Evolutionary conservation across 2,113 vertebrate species (phyloP).

Genomic region (Pomatostomus ruficeps): DNA sequence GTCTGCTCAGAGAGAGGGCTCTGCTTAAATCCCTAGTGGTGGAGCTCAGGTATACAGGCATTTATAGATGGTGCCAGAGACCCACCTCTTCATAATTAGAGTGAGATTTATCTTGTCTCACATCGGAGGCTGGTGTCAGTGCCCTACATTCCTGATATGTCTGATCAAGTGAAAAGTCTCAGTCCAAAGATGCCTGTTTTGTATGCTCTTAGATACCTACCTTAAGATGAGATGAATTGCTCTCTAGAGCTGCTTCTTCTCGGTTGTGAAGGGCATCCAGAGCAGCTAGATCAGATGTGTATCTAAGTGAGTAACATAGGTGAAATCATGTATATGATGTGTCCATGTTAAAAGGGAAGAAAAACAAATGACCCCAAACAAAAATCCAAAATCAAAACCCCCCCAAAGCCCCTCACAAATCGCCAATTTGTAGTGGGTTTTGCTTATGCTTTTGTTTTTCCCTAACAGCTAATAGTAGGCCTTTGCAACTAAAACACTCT

Average conservation of each 20-base stretch:
- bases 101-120: background rate
- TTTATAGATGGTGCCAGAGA: background rate
- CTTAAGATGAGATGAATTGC: background rate
- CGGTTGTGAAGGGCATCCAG: background rate
- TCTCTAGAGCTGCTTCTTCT: background rate
- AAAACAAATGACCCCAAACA: background rate
- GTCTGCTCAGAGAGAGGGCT: background rate
- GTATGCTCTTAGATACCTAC: background rate
- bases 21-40: background rate
- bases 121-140: background rate
- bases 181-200: background rate
- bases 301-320: background rate
- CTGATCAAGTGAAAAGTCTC: background rate
- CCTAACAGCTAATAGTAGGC: background rate
- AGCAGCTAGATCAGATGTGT: background rate
- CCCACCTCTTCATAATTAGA: background rate
- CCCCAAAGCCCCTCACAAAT: accelerated
- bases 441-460: background rate
- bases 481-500: background rate
- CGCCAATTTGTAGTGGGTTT: background rate
- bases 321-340: background rate
- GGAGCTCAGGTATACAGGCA: background rate
- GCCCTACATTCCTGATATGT: background rate
- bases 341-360: background rate
- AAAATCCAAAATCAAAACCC: background rate